These are phyloP conservation scores for Silurus asotus DNA, from an alignment of 2,113 vertebrate species.

Conservation along the genomic window DNA sequence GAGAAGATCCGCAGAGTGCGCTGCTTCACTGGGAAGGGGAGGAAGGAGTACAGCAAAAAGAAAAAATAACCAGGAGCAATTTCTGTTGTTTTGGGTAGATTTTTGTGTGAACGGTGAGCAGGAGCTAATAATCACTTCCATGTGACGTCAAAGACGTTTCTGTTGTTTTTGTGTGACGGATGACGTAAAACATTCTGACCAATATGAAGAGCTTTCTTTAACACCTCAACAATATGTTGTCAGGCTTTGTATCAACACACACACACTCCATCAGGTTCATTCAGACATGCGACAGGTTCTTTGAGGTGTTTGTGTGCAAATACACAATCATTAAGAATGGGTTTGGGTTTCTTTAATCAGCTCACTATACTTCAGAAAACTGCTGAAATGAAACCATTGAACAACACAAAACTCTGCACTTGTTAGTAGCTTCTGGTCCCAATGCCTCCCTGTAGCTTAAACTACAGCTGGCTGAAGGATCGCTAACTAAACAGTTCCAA, in stretches of 20 bases:
- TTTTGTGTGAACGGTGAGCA: background rate
- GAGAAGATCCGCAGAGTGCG: constrained; percentile 83
- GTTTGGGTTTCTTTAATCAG: background rate
- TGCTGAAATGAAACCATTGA: too few relatives aligned
- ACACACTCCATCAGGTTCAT: background rate
- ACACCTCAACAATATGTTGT: background rate
- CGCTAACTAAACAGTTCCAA: too few relatives aligned
- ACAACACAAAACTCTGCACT: too few relatives aligned
- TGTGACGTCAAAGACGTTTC: background rate
- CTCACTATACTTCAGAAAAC: background rate
- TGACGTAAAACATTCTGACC: background rate
- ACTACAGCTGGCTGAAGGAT: too few relatives aligned
- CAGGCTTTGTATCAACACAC: background rate
- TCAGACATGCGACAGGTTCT: background rate
- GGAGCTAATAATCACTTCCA: background rate
- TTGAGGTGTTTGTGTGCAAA: background rate
- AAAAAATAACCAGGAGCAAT: constrained; percentile 27
- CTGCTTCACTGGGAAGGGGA: constrained; percentile 77
- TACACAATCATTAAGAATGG: background rate
- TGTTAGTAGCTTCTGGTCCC: too few relatives aligned
- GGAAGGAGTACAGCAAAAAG: constrained; percentile 78
- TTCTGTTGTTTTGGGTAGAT: background rate
- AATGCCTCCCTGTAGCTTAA: too few relatives aligned
- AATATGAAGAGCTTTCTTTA: background rate
- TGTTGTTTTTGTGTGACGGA: background rate